A percentile compares a stretch with the other conserved stretches of the same genome.
These are phyloP conservation scores for Chauna torquata DNA, from an alignment of 2,113 vertebrate species.

Conservation along the genomic window DNA sequence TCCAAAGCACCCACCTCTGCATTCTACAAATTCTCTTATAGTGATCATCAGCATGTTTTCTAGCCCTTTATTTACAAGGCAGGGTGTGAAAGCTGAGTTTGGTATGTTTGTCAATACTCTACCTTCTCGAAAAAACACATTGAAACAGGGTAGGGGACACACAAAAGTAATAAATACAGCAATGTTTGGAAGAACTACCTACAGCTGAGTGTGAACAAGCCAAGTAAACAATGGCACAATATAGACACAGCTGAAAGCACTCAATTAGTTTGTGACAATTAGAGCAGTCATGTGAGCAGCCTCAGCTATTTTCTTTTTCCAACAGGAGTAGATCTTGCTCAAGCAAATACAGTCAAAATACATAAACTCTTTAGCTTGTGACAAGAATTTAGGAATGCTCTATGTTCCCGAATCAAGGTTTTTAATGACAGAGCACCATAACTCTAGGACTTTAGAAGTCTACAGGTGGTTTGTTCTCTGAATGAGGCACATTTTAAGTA, in stretches of 20 bases:
- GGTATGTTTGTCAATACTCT: slow-evolving; percentile 50
- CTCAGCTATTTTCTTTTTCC: slow-evolving; percentile 70
- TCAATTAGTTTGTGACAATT: slow-evolving; percentile 77
- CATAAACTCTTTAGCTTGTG: slow-evolving; percentile 29
- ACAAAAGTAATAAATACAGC: slow-evolving; percentile 28
- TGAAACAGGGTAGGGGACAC: neutral
- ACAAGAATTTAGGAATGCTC: neutral
- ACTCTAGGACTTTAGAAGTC: neutral
- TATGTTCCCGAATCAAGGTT: neutral
- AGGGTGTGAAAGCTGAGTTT: slow-evolving; percentile 59
- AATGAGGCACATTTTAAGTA: neutral
- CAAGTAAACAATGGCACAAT: slow-evolving; percentile 74
- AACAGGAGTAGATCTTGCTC: slow-evolving; percentile 77
- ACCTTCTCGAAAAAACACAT: slow-evolving; percentile 64
- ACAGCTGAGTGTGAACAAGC: slow-evolving; percentile 66
- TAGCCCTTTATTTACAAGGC: slow-evolving; percentile 63
- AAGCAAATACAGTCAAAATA: slow-evolving; percentile 70
- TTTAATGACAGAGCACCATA: neutral
- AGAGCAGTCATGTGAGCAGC: slow-evolving; percentile 70
- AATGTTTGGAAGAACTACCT: slow-evolving; percentile 52
- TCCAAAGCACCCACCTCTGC: neutral
- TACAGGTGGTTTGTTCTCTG: neutral
- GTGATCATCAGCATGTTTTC: slow-evolving; percentile 11
- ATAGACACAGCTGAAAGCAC: slow-evolving; percentile 87
- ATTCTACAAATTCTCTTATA: slow-evolving; percentile 35